phyloP scores from a whole-genome alignment of 2,888 invertebrate species.

The Stenichneumon culpator region DNA sequence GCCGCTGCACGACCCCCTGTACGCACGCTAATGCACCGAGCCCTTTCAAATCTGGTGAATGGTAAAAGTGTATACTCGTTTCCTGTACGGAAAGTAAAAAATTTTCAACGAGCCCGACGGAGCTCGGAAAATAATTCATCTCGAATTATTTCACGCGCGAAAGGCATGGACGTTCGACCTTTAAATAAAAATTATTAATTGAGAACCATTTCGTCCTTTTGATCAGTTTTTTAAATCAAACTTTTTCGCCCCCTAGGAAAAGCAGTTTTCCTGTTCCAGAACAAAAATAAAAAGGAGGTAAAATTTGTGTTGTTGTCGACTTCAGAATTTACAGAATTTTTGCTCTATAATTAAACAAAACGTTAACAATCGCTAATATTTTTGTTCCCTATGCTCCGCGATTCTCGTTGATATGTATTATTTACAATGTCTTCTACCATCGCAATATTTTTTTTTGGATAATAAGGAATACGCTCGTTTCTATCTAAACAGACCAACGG shows the following conservation, averaged over 20 bases:
- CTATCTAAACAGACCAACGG: not conserved
- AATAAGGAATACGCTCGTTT: not conserved
- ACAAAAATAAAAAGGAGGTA: too few species aligned
- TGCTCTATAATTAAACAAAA: too few species aligned
- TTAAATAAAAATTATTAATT: not conserved
- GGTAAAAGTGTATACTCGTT: constrained; percentile 14
- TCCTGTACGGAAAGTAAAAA: constrained; percentile 10
- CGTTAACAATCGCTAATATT: too few species aligned
- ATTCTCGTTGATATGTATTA: not conserved
- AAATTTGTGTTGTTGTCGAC: too few species aligned
- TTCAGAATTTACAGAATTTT: too few species aligned
- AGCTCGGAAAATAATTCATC: not conserved
- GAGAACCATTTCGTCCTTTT: not conserved
- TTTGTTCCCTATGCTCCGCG: too few species aligned
- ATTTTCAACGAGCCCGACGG: constrained; percentile 6
- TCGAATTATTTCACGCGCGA: constrained; percentile 11
- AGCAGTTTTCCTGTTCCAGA: too few species aligned
- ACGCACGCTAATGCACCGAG: constrained; percentile 37
- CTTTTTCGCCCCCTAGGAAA: too few species aligned
- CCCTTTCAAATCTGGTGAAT: constrained; percentile 18
- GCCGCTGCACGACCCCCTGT: constrained; percentile 6
- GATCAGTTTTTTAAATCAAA: not conserved
- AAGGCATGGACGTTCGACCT: not conserved
- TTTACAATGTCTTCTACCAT: not conserved
- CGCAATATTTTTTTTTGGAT: not conserved